Base-by-base conservation (phyloP, 2,888 invertebrate species). In the Epicampocera succincta region DNA sequence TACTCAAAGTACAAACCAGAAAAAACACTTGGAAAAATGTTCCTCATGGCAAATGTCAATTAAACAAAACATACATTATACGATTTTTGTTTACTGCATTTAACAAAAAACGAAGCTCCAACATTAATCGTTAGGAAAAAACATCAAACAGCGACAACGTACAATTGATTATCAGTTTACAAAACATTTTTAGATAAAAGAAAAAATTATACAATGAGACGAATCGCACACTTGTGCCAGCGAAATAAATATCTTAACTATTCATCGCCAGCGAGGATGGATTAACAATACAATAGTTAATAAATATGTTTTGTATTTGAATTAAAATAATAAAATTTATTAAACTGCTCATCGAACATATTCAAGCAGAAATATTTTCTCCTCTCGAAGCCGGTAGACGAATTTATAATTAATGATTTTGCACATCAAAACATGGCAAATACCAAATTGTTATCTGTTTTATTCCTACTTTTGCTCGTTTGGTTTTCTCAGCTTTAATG, bases 1-100 rank as follows among this genome's bases (percentile, higher is more conserved):
- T 54, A 75, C 60, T 58, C 12, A 66, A 61, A 69, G 15, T 44
- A 25, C 38, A 63, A 38, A 42, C 44, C n/a, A 21, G 11, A 54
- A 38, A 12, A 19, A 46, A 21, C 48, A 13, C 25, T 40, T 42
- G 11, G 29, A 42, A 60, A 75, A 48, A 52, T 42, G 44, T 71
- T 74, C 71, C 75, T 60, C 80, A 80, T 80, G 80, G 80, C 66
- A 76, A 80, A 76, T 80, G 75, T 76, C 80, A 80, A 76, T 76
- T 76, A 75, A 71, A 63, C 54, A 69, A 77, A 69, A 44, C 63
- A 81, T 52, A 61, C 25, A 61, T 72, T 68, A 58, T 61, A 40
- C 42, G 46, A 19, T 42, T 19, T 25, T 61, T 8, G 12, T 15
- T 21, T 61, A 44, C 46, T 50, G 5, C 17, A 48, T 48, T 40